Evolutionary conservation across 2,888 invertebrate genomes (phyloP).

Genomic region (Zelleria hepariella): DNA sequence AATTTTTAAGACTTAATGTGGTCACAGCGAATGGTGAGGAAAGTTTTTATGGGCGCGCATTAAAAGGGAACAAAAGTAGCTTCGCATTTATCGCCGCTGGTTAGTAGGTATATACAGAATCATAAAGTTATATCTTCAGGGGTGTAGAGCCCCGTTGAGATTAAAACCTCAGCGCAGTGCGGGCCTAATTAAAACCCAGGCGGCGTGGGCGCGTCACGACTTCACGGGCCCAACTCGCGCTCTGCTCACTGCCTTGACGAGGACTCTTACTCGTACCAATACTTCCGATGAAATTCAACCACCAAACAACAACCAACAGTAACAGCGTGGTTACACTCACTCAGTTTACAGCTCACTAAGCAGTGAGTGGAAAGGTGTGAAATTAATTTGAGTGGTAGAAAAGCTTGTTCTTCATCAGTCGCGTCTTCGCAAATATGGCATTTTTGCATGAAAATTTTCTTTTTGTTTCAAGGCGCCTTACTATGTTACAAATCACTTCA

Average conservation of each 20-base stretch:
- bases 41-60: slow-evolving; percentile 1
- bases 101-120: not conserved
- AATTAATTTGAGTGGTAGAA: too few relatives aligned
- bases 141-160: slow-evolving; percentile 3
- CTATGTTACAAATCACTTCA: too few relatives aligned
- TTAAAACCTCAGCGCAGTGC: slow-evolving; percentile 15
- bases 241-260: not conserved
- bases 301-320: too few relatives aligned
- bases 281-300: too few relatives aligned
- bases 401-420: too few relatives aligned
- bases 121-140: slow-evolving; percentile 4
- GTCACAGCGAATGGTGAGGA: not conserved
- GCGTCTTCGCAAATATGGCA: too few relatives aligned
- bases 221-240: slow-evolving; percentile 4
- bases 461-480: too few relatives aligned
- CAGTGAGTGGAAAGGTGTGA: too few relatives aligned
- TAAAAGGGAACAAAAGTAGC: slow-evolving; percentile 1
- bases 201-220: slow-evolving; percentile 17
- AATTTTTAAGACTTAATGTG: not conserved
- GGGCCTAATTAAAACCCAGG: slow-evolving; percentile 47
- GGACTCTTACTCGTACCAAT: not conserved
- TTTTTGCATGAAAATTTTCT: too few relatives aligned
- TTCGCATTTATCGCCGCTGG: not conserved
- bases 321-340: too few relatives aligned
- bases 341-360: too few relatives aligned